Evolutionary conservation across 2,888 invertebrate species (phyloP).

Genomic region (Hedya salicella): DNA sequence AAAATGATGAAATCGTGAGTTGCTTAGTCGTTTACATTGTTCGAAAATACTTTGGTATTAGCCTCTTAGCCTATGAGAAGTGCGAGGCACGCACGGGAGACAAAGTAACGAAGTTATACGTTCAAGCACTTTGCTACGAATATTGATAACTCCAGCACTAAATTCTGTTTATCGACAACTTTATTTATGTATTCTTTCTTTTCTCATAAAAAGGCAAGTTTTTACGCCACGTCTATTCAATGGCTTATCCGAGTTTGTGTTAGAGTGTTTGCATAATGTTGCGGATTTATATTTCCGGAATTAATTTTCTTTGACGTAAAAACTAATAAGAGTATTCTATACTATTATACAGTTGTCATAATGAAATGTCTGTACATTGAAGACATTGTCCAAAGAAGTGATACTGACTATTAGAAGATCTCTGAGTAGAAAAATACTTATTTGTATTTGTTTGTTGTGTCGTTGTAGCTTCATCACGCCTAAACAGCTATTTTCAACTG

Average conservation of each 20-base stretch:
- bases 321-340: too few relatives aligned
- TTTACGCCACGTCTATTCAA: slow-evolving; percentile 1
- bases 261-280: slow-evolving; percentile 2
- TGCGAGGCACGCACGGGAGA: slow-evolving; percentile 17
- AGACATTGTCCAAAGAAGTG: too few relatives aligned
- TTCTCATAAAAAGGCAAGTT: background rate
- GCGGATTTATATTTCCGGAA: too few relatives aligned
- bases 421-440: too few relatives aligned
- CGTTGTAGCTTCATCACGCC: too few relatives aligned
- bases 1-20: too few relatives aligned
- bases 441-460: too few relatives aligned
- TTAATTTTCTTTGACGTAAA: background rate
- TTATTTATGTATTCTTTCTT: slow-evolving; percentile 17
- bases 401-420: too few relatives aligned
- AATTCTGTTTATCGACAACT: slow-evolving; percentile 37
- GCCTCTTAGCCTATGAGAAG: slow-evolving; percentile 9
- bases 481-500: too few relatives aligned
- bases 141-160: slow-evolving; percentile 37
- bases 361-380: too few relatives aligned
- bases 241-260: slow-evolving; percentile 8
- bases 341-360: too few relatives aligned
- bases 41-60: background rate
- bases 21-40: too few relatives aligned
- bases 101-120: slow-evolving; percentile 22
- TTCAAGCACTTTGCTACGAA: slow-evolving; percentile 34